A percentile compares a stretch with the other conserved stretches of the same genome.
Evolutionary conservation across 2,113 vertebrate species (phyloP).

Genomic region (Delphinapterus leucas): DNA sequence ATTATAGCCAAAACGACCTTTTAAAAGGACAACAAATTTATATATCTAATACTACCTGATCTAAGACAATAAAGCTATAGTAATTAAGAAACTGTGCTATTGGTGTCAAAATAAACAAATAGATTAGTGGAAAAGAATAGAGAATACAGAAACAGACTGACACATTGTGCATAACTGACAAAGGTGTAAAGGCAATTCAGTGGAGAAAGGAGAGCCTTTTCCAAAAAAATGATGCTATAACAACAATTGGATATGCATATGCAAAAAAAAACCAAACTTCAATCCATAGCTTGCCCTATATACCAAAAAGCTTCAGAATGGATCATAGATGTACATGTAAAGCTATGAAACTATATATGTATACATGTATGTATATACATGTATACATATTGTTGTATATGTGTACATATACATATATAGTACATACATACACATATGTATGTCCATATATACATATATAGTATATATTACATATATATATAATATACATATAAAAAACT

Average conservation of each 20-base stretch:
- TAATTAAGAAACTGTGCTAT: background rate
- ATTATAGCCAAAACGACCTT: background rate
- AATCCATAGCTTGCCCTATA: background rate
- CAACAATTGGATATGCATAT: background rate
- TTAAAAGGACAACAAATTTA: background rate
- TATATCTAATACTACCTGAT: background rate
- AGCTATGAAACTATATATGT: background rate
- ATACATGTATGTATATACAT: too few relatives aligned
- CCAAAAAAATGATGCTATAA: background rate
- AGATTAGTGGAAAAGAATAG: background rate
- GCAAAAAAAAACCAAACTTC: background rate
- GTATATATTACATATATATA: too few relatives aligned
- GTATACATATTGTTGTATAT: too few relatives aligned
- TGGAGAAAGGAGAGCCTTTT: background rate
- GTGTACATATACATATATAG: background rate
- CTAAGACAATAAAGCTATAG: background rate
- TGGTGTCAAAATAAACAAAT: background rate
- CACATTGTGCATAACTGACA: background rate
- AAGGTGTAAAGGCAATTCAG: background rate
- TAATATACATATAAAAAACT: background rate
- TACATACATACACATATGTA: background rate
- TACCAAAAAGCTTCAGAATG: background rate
- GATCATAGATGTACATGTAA: background rate
- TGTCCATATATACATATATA: too few relatives aligned
- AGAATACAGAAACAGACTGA: background rate